Conservation (phyloP, 1,140 invertebrate species). For the Fopius arisanus region DNA sequence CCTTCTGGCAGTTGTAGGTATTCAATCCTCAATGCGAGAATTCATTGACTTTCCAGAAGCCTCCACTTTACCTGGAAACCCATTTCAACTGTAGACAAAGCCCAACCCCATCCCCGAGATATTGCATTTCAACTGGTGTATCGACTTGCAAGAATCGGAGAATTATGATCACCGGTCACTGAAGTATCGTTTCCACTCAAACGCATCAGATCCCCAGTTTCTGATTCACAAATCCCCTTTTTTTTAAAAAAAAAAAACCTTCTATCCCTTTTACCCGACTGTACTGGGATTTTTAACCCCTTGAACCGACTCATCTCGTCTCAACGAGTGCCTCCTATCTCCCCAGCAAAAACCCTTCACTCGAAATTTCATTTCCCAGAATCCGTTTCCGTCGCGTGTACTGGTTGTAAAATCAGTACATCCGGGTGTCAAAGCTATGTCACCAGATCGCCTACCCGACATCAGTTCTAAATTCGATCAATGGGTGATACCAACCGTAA, state of each 20-base stretch:
- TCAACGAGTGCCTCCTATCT: slow-evolving; percentile 25
- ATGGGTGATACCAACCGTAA: slow-evolving; percentile 63
- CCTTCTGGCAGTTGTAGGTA: not conserved
- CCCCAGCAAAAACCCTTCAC: slow-evolving; percentile 41
- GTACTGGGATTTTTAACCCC: slow-evolving; percentile 18
- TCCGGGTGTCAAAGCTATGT: slow-evolving; percentile 64
- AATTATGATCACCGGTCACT: slow-evolving; percentile 18
- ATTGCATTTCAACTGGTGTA: slow-evolving; percentile 26
- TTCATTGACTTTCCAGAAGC: slow-evolving; percentile 15
- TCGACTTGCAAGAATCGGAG: slow-evolving; percentile 27
- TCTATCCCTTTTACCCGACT: slow-evolving; percentile 22
- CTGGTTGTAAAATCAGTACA: slow-evolving; percentile 65
- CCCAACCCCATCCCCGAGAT: slow-evolving; percentile 23
- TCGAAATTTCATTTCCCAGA: slow-evolving; percentile 60
- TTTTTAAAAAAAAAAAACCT: too few species aligned
- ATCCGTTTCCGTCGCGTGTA: slow-evolving; percentile 61
- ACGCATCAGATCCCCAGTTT: not conserved
- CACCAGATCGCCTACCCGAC: slow-evolving; percentile 46
- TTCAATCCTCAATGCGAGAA: slow-evolving; percentile 1
- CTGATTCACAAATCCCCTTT: not conserved
- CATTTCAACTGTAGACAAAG: slow-evolving; percentile 27
- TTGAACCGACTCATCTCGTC: slow-evolving; percentile 23
- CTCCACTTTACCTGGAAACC: slow-evolving; percentile 40
- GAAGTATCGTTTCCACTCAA: slow-evolving; percentile 28
- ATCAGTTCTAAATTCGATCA: slow-evolving; percentile 65